phyloP scores from a whole-genome alignment of 2,888 invertebrate species.

The Tipula unca region DNA sequence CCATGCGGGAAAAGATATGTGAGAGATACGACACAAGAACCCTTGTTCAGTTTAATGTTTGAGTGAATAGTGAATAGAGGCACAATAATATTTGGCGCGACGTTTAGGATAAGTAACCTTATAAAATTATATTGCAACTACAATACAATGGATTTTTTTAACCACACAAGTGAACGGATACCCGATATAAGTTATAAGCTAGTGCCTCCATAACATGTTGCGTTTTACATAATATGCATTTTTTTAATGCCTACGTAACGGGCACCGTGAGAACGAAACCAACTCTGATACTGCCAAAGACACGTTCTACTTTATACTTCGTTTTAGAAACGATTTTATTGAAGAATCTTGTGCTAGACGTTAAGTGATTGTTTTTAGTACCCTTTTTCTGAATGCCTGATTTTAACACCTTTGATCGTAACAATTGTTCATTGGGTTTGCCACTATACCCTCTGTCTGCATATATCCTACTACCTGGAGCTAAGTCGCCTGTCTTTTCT shows the following conservation, averaged over 20 bases:
- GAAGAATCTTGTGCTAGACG: not conserved
- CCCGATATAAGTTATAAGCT: not conserved
- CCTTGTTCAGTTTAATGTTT: too few species aligned
- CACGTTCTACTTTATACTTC: not conserved
- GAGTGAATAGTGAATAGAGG: too few species aligned
- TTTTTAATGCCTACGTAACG: not conserved
- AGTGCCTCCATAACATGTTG: not conserved
- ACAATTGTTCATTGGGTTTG: not conserved
- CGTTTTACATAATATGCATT: not conserved
- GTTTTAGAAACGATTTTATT: not conserved
- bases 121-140: too few species aligned
- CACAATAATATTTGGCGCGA: too few species aligned
- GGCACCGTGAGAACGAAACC: not conserved
- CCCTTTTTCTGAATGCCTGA: not conserved
- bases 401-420: not conserved
- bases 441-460: not conserved
- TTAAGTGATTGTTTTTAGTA: not conserved
- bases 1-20: too few species aligned
- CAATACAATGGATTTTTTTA: too few species aligned
- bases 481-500: not conserved
- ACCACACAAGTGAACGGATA: too few species aligned
- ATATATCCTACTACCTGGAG: not conserved
- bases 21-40: too few species aligned
- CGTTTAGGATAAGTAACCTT: too few species aligned
- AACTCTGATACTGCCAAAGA: not conserved